phyloP scores from a whole-genome alignment of 2,888 invertebrate species.

The Coleophora flavipennella region DNA sequence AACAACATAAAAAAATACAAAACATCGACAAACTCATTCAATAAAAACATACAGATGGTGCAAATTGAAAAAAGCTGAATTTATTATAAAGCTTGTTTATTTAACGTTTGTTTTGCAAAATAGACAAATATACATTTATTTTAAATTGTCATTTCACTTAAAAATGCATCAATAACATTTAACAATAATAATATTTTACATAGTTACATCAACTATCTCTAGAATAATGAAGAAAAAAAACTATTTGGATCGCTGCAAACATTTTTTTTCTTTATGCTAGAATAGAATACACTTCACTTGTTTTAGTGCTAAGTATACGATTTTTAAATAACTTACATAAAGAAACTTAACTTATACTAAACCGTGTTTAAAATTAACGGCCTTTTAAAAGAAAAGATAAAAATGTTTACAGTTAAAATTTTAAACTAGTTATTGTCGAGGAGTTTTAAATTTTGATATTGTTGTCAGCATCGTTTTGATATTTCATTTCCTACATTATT shows the following conservation, averaged over 20 bases:
- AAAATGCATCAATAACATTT: slow-evolving; percentile 65
- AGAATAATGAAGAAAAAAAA: too few relatives aligned
- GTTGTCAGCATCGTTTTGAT: too few relatives aligned
- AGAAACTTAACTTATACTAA: neutral
- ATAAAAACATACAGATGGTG: too few relatives aligned
- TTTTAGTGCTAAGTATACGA: slow-evolving; percentile 10
- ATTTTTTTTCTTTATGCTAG: too few relatives aligned
- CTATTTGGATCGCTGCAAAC: too few relatives aligned
- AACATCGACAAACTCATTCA: too few relatives aligned
- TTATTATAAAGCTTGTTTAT: slow-evolving; percentile 68
- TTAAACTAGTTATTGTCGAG: slow-evolving; percentile 65
- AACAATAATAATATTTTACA: slow-evolving; percentile 64
- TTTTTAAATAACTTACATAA: slow-evolving; percentile 1
- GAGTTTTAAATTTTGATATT: slow-evolving; percentile 32
- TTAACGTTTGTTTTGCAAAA: slow-evolving; percentile 72
- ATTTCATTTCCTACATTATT: too few relatives aligned
- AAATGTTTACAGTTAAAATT: slow-evolving; percentile 25
- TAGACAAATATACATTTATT: slow-evolving; percentile 67
- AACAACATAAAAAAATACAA: too few relatives aligned
- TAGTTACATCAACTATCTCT: slow-evolving; percentile 50
- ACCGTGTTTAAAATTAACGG: neutral
- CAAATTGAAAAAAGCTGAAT: slow-evolving; percentile 12
- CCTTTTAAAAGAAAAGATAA: neutral
- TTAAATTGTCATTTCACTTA: slow-evolving; percentile 61
- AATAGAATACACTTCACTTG: slow-evolving; percentile 25